phyloP scores from a whole-genome alignment of 1,140 invertebrate species.

The Bursaphelenchus mucronatus region DNA sequence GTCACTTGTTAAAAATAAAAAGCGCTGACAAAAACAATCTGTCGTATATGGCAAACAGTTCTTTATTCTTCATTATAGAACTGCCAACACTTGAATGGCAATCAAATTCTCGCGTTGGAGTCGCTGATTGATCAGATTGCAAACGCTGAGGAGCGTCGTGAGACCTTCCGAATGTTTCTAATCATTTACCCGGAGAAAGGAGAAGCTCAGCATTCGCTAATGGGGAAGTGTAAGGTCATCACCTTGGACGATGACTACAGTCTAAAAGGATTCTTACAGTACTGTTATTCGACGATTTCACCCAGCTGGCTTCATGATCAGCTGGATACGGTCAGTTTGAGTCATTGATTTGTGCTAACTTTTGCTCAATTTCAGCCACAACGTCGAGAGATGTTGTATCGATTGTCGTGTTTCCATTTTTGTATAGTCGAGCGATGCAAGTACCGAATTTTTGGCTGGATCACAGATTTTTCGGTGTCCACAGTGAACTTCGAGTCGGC shows the following conservation, averaged over 20 bases:
- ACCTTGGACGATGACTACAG: constrained; percentile 35
- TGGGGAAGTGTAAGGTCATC: constrained; percentile 33
- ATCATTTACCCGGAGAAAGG: constrained; percentile 36
- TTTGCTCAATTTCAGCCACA: constrained; percentile 21
- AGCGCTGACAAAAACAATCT: no score
- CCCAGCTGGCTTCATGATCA: constrained; percentile 23
- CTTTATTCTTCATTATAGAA: constrained; percentile 12
- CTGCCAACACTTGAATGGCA: constrained; percentile 27
- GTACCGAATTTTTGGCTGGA: constrained; percentile 40
- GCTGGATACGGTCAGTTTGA: constrained; percentile 23
- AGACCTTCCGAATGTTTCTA: constrained; percentile 37
- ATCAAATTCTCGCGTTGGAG: constrained; percentile 26
- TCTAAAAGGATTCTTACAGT: constrained; percentile 34
- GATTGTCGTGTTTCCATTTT: constrained; percentile 42
- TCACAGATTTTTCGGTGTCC: constrained; percentile 23
- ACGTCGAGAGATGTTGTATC: constrained; percentile 28
- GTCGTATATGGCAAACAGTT: no score
- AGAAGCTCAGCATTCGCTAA: constrained; percentile 23
- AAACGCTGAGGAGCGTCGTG: constrained; percentile 24
- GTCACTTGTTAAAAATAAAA: no score
- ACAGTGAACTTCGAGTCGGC: constrained; percentile 33
- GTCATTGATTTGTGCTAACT: neutral
- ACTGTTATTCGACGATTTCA: constrained; percentile 31
- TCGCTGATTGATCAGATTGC: constrained; percentile 32
- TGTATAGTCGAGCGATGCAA: constrained; percentile 30